phyloP scores from a whole-genome alignment of 2,888 invertebrate genomes.

The Platycheirus albimanus region DNA sequence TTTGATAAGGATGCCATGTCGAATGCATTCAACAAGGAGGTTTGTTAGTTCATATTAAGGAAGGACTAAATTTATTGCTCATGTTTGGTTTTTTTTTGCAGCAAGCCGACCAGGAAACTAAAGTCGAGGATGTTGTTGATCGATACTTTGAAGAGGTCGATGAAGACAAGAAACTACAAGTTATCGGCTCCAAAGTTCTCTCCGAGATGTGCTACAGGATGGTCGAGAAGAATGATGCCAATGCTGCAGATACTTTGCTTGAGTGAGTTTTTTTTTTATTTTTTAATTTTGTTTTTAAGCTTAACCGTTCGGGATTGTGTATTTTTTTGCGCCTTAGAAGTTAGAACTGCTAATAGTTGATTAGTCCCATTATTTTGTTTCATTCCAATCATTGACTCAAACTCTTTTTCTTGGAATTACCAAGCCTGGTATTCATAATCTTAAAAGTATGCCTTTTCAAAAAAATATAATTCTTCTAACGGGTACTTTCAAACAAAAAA shows the following conservation, averaged over 20 bases:
- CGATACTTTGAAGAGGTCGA: constrained; percentile 85
- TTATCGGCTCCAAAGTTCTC: constrained; percentile 90
- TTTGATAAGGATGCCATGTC: constrained; percentile 80
- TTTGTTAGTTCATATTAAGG: background rate
- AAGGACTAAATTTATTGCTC: too few relatives aligned
- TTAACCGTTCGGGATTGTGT: too few relatives aligned
- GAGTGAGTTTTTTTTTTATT: constrained; percentile 81
- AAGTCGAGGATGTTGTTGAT: constrained; percentile 85
- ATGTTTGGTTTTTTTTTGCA: constrained; percentile 32
- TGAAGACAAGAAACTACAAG: constrained; percentile 85
- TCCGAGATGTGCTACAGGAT: constrained; percentile 88
- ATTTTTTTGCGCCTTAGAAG: too few relatives aligned
- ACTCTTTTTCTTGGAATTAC: too few relatives aligned
- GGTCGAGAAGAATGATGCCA: constrained; percentile 86
- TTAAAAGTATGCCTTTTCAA: too few relatives aligned
- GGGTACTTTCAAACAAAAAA: too few relatives aligned
- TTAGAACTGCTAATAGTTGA: too few relatives aligned
- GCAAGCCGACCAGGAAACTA: constrained; percentile 78
- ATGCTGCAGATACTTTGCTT: constrained; percentile 84
- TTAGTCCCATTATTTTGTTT: too few relatives aligned
- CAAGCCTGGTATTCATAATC: too few relatives aligned
- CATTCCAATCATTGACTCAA: too few relatives aligned
- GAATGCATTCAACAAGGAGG: constrained; percentile 77
- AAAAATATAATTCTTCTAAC: too few relatives aligned
- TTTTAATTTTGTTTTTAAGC: too few relatives aligned